Percentiles rank a stretch among this genome's conserved stretches.
These are phyloP conservation scores for Endomychus coccineus DNA, from an alignment of 2,888 invertebrate species.

Conservation along the genomic window DNA sequence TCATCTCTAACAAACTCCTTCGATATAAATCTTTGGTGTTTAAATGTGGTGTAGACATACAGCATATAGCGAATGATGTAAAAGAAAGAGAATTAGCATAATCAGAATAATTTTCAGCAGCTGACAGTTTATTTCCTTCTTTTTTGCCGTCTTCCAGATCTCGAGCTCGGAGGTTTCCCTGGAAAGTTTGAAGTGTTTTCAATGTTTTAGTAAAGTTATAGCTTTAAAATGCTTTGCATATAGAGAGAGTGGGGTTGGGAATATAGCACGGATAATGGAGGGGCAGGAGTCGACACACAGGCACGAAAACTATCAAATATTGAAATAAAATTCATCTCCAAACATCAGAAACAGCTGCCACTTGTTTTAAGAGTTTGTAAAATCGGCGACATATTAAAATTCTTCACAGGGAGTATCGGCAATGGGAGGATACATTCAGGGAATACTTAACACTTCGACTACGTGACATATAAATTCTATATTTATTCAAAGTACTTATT, in stretches of 20 bases:
- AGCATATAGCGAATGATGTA: constrained; percentile 35
- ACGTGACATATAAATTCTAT: too few species aligned
- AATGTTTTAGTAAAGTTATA: constrained; percentile 44
- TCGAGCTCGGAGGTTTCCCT: constrained; percentile 31
- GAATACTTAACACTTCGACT: too few species aligned
- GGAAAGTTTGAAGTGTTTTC: constrained; percentile 44
- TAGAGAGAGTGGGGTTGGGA: constrained; percentile 36
- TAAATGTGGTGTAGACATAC: constrained; percentile 38
- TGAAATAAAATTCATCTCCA: constrained; percentile 48
- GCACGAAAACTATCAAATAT: constrained; percentile 47
- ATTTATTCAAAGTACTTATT: too few species aligned
- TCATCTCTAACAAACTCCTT: too few species aligned
- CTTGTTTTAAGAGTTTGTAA: constrained; percentile 47
- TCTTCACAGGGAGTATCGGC: constrained; percentile 29
- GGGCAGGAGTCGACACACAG: constrained; percentile 18
- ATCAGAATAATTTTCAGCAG: constrained; percentile 57
- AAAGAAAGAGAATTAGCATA: constrained; percentile 54
- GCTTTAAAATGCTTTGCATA: constrained; percentile 44
- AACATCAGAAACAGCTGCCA: constrained; percentile 46
- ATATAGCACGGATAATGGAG: constrained; percentile 20
- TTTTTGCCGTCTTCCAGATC: constrained; percentile 38
- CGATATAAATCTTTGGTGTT: constrained; percentile 32
- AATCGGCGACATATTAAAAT: constrained; percentile 46
- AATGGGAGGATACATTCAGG: not conserved
- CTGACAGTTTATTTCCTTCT: constrained; percentile 53